These are phyloP conservation scores for Enteromius thamalakanensis DNA, from an alignment of 2,797 vertebrate species.

Conservation along the genomic window DNA sequence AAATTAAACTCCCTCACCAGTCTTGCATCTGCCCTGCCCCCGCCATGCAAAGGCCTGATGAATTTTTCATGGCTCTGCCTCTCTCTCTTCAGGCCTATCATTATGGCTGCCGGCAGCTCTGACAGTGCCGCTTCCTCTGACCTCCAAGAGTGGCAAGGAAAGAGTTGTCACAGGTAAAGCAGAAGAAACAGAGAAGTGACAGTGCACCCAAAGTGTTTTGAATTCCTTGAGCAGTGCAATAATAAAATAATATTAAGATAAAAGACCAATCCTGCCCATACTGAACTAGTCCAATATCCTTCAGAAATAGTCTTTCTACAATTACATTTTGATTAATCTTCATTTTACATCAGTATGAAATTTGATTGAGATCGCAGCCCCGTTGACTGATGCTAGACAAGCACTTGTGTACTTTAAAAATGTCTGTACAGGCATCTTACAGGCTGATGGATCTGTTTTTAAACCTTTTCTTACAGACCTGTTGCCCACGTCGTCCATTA, in stretches of 20 bases:
- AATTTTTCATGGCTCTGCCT: conserved; percentile 56
- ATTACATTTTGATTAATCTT: conserved; percentile 16
- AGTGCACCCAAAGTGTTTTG: not conserved
- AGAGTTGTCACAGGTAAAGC: conserved; percentile 20
- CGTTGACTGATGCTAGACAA: conserved; percentile 15
- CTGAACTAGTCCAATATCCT: not conserved
- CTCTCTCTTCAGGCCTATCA: conserved; percentile 34
- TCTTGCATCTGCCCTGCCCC: conserved; percentile 40
- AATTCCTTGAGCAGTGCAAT: not conserved
- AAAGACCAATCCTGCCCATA: not conserved
- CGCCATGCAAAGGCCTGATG: conserved; percentile 48
- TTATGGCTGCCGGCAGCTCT: conserved; percentile 45
- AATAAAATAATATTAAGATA: too few relatives aligned
- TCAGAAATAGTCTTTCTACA: conserved; percentile 1
- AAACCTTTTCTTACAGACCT: conserved; percentile 18
- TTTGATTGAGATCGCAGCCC: not conserved
- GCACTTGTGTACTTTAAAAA: conserved; percentile 19
- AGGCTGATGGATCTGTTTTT: conserved; percentile 8
- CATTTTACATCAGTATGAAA: not conserved
- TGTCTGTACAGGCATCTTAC: not conserved
- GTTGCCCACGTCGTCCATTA: conserved; percentile 25
- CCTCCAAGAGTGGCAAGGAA: conserved; percentile 9
- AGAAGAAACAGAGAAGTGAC: conserved; percentile 6
- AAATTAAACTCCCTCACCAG: conserved; percentile 57
- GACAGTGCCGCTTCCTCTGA: conserved; percentile 37